Conservation (phyloP, 2,797 vertebrate species). For the Anolis apletophallus region DNA sequence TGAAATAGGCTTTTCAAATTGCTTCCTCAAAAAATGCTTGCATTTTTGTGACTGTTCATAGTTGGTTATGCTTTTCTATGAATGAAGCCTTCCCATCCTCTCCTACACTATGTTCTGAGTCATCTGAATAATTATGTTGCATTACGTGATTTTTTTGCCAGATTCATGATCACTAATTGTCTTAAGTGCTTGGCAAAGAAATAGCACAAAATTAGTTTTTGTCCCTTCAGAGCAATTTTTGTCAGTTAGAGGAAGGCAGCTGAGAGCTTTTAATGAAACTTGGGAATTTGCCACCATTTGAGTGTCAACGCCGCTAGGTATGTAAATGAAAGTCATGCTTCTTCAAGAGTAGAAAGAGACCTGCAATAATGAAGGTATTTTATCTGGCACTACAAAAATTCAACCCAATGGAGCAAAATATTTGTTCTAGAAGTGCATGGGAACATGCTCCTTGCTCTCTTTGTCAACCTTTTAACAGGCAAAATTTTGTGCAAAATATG, state of each 20-base stretch:
- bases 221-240: slow-evolving; percentile 45
- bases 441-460: background rate
- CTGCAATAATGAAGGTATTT: slow-evolving; percentile 36
- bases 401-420: background rate
- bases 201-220: slow-evolving; percentile 50
- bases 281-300: slow-evolving; percentile 39
- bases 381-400: slow-evolving; percentile 7
- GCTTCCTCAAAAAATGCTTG: background rate
- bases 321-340: slow-evolving; percentile 9
- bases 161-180: slow-evolving; percentile 27
- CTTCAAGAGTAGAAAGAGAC: slow-evolving; percentile 29
- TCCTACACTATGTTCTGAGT: background rate
- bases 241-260: slow-evolving; percentile 21
- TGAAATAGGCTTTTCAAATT: background rate
- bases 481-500: slow-evolving; percentile 29
- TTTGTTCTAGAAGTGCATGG: slow-evolving; percentile 9
- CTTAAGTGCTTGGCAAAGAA: slow-evolving; percentile 51
- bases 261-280: slow-evolving; percentile 52
- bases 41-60: background rate
- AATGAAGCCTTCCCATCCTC: background rate
- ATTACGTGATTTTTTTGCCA: slow-evolving; percentile 39
- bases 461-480: background rate
- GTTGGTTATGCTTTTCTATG: background rate
- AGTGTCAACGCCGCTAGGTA: slow-evolving; percentile 19
- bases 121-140: slow-evolving; percentile 45